Percentiles rank a stretch among this genome's conserved stretches.
phyloP scores from a whole-genome alignment of 2,888 invertebrate genomes.

The Cataglyphis rosenhaueri region DNA sequence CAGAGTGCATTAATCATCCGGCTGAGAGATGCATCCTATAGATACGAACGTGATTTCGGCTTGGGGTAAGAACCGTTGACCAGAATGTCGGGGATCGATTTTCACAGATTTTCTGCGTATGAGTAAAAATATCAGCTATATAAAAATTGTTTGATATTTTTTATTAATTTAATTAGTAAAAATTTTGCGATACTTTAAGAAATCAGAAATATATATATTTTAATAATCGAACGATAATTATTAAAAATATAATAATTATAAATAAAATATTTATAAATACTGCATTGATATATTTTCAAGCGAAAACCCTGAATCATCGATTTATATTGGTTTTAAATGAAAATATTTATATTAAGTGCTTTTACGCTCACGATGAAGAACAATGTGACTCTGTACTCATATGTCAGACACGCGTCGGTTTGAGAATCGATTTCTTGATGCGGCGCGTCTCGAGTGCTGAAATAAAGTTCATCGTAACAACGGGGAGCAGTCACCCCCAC shows the following conservation, averaged over 20 bases:
- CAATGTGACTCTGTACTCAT: background rate
- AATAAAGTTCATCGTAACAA: slow-evolving; percentile 48
- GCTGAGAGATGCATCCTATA: slow-evolving; percentile 27
- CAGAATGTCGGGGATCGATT: background rate
- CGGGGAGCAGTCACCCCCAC: slow-evolving; percentile 21
- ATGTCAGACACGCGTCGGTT: slow-evolving; percentile 13
- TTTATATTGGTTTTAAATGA: background rate
- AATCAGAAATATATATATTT: background rate
- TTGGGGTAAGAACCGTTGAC: background rate
- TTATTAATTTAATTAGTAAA: background rate
- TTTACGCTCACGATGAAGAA: background rate
- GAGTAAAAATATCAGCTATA: background rate
- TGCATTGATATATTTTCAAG: background rate
- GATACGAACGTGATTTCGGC: slow-evolving; percentile 18
- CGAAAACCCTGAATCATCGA: background rate
- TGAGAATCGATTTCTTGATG: slow-evolving; percentile 44
- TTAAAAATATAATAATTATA: background rate
- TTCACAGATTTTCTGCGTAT: background rate
- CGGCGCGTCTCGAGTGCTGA: slow-evolving; percentile 9
- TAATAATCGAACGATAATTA: background rate
- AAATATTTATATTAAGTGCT: background rate
- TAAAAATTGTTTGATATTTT: background rate
- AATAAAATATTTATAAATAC: background rate
- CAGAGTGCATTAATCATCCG: slow-evolving; percentile 44
- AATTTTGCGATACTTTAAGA: background rate